phyloP scores from a whole-genome alignment of 2,113 vertebrate species.

The Phyllopteryx taeniolatus region DNA sequence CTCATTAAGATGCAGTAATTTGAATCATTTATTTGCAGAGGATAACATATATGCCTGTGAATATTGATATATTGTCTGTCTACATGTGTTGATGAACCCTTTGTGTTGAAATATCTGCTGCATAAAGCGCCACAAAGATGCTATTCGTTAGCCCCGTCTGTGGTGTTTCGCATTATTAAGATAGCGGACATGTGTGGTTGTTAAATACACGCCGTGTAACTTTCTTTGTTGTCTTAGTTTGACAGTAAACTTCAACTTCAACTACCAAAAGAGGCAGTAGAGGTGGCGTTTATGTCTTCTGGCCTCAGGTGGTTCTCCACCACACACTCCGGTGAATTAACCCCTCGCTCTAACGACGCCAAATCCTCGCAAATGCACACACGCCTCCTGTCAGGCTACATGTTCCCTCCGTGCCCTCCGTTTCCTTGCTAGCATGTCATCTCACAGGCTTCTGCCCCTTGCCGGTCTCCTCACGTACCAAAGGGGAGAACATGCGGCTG shows the following conservation, averaged over 20 bases:
- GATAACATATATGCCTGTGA: too few relatives aligned
- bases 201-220: too few relatives aligned
- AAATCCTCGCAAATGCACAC: slow-evolving; percentile 27
- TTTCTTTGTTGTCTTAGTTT: not conserved
- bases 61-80: too few relatives aligned
- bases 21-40: too few relatives aligned
- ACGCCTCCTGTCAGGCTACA: slow-evolving; percentile 32
- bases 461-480: slow-evolving; percentile 3
- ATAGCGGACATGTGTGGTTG: not conserved
- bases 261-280: not conserved
- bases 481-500: not conserved
- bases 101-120: too few relatives aligned
- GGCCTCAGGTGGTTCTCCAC: slow-evolving; percentile 36
- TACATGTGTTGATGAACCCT: too few relatives aligned
- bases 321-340: slow-evolving; percentile 17
- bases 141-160: not conserved
- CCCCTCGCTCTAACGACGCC: slow-evolving; percentile 28
- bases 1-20: too few relatives aligned
- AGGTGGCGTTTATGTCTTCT: not conserved
- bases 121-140: too few relatives aligned
- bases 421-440: slow-evolving; percentile 13
- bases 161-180: not conserved
- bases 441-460: not conserved
- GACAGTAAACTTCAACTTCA: not conserved
- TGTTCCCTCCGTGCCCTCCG: slow-evolving; percentile 30